Evolutionary conservation across 1,140 invertebrate species (phyloP), one percentile per base, ranked within the genome.

Genomic region (Drosophila parabipectinata): DNA sequence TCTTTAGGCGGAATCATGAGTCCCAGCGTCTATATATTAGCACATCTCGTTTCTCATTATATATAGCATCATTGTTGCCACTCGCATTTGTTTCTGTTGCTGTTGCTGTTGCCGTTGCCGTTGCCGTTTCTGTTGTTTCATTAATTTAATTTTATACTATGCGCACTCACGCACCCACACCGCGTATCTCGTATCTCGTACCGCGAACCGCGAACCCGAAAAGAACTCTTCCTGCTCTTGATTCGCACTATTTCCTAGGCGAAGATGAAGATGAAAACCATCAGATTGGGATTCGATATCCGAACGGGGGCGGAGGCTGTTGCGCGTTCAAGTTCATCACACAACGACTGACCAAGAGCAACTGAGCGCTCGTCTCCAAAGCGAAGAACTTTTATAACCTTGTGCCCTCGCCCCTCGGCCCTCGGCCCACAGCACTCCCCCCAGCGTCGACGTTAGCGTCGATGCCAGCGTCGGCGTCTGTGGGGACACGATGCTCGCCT

Each of bases 261-360:
- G 54, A 51, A 50, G 56, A 61, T 72, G 61, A 75, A 47, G 54
- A 71, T 74, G 66, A 32, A 61, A 24, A 47, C 18, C 44, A 47
- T 67, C 50, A 75, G 68, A 74, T 64, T 79, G 77, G 62, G 66
- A 71, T 57, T 69, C 34, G 61, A 59, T 48, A 39, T 15, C 55
- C 15, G 50, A 45, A 44, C 44, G 32, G 53, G 15, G 32, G 44
- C 44, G 63, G 15, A 51, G 50, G 54, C 32, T 75, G 79, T 59
- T 58, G 63, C 15, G 71, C 37, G 34, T 64, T 74, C 62, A 51
- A 69, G 79, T 57, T 63, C 66, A 69, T 87, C 79, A 78, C 71
- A 87, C 82, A 81, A 87, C 82, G 82, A 87, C 85, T 88, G 78
- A 87, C 82, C 83, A 87, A 87, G 82, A 87, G 83, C 83, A 87